Evolutionary conservation across 2,113 vertebrate species (phyloP).

Genomic region (Psammodynastes pulverulentus): DNA sequence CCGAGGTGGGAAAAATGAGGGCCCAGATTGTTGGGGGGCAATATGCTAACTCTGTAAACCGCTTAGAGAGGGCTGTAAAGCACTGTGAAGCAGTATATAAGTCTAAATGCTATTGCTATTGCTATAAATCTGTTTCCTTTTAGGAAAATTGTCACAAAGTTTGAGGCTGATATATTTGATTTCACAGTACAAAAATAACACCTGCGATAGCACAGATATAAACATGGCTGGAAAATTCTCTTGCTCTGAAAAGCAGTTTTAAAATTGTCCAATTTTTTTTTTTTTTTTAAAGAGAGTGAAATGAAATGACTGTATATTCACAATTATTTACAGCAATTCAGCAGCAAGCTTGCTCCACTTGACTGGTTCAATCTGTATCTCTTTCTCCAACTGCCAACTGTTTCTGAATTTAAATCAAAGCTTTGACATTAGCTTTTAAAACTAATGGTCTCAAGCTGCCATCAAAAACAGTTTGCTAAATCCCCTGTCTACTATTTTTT

Average conservation of each 20-base stretch:
- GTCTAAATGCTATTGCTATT: no score
- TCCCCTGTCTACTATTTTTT: background rate
- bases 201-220: background rate
- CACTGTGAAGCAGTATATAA: no score
- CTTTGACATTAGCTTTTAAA: background rate
- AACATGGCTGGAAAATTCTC: background rate
- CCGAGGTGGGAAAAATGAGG: no score
- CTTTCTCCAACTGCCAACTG: background rate
- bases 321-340: background rate
- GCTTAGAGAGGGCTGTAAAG: no score
- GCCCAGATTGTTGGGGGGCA: no score
- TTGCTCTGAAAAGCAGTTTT: background rate
- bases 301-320: background rate
- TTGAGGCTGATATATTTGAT: background rate
- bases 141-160: background rate
- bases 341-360: background rate
- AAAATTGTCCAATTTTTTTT: no score
- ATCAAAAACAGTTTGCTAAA: background rate
- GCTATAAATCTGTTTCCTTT: background rate
- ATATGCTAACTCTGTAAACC: no score
- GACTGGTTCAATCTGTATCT: background rate
- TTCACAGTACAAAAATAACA: background rate
- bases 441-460: background rate
- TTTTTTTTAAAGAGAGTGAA: background rate
- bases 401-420: background rate